phyloP scores from a whole-genome alignment of 2,113 vertebrate genomes.

The Axis porcinus region DNA sequence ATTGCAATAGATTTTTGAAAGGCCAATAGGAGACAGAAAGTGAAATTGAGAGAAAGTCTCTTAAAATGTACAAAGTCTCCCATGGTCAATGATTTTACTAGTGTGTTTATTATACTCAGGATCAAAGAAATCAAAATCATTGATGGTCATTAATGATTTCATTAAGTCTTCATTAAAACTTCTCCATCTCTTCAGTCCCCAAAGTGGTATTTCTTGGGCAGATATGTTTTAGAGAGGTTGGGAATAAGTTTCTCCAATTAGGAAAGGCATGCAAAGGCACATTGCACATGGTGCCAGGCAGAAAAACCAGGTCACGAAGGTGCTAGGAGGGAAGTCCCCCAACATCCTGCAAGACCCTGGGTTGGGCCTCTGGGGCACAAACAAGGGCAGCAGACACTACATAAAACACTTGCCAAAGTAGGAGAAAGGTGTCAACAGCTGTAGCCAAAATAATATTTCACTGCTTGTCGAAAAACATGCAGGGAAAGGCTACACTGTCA shows the following conservation, averaged over 20 bases:
- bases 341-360: neutral
- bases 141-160: too few species aligned
- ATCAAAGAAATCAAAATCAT: neutral
- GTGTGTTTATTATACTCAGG: neutral
- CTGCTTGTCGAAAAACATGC: slow-evolving; percentile 44
- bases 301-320: neutral
- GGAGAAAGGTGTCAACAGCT: slow-evolving; percentile 23
- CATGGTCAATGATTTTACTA: neutral
- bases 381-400: neutral
- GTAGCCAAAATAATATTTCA: slow-evolving; percentile 57
- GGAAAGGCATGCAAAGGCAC: neutral
- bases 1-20: neutral
- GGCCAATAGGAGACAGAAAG: neutral
- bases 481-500: slow-evolving; percentile 42
- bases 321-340: neutral
- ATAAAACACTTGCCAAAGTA: slow-evolving; percentile 30
- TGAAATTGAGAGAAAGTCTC: neutral
- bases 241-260: neutral
- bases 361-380: neutral
- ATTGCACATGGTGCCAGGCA: neutral
- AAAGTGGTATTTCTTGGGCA: neutral
- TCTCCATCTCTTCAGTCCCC: neutral
- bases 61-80: neutral
- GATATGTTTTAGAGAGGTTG: neutral
- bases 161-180: neutral